phyloP scores from a whole-genome alignment of 2,113 vertebrate genomes.

The Hyperoodon ampullatus region DNA sequence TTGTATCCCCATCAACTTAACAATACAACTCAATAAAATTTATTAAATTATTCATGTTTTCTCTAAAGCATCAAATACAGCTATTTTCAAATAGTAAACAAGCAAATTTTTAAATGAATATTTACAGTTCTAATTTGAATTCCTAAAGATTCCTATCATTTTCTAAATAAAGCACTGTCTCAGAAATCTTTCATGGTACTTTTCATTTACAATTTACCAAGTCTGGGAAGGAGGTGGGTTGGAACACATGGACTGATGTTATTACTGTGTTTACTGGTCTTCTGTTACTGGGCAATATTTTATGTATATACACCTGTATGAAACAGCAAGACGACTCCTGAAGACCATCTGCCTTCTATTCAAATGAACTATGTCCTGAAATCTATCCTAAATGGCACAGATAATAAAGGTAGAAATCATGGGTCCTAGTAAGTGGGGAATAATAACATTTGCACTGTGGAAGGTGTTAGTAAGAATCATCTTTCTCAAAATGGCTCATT shows the following conservation, averaged over 20 bases:
- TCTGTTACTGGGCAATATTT: not conserved
- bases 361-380: not conserved
- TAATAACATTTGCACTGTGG: not conserved
- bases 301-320: not conserved
- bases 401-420: not conserved
- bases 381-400: not conserved
- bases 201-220: not conserved
- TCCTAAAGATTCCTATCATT: not conserved
- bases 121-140: not conserved
- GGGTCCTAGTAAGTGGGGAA: not conserved
- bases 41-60: not conserved
- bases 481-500: not conserved
- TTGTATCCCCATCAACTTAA: not conserved
- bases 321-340: not conserved
- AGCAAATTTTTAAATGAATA: not conserved
- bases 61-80: not conserved
- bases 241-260: not conserved
- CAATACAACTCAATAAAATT: not conserved
- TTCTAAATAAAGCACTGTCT: not conserved
- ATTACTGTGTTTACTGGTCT: not conserved
- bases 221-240: not conserved
- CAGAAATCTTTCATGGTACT: not conserved
- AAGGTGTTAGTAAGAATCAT: not conserved
- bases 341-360: not conserved
- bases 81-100: conserved; percentile 25